These are phyloP conservation scores for Agrilus mali DNA, from an alignment of 2,888 invertebrate genomes.

Conservation along the genomic window DNA sequence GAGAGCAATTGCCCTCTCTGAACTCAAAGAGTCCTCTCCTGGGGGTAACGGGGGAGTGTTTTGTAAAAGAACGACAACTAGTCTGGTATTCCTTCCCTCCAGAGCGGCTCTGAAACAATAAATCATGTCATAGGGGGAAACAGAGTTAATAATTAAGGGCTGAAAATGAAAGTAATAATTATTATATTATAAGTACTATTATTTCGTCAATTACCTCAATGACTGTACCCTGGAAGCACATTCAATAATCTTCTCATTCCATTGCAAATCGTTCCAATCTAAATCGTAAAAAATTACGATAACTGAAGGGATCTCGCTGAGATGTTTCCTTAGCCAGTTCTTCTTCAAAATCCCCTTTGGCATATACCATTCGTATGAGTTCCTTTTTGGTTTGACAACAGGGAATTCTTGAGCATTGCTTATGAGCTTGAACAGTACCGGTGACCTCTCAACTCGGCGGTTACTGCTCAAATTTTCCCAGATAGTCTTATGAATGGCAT, in stretches of 20 bases:
- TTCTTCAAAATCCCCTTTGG: conserved; percentile 88
- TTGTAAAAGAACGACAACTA: conserved; percentile 86
- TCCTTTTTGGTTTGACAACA: conserved; percentile 71
- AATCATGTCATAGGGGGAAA: conserved; percentile 2
- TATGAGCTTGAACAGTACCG: conserved; percentile 73
- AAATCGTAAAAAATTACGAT: conserved; percentile 92
- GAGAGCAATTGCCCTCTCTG: conserved; percentile 81
- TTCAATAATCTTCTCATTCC: conserved; percentile 92
- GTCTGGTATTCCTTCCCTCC: conserved; percentile 58
- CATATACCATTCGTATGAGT: conserved; percentile 90
- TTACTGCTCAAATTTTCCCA: conserved; percentile 88
- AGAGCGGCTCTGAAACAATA: conserved; percentile 46
- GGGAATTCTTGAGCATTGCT: conserved; percentile 79
- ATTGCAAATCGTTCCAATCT: conserved; percentile 91
- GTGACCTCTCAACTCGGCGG: conserved; percentile 66
- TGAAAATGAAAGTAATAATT: too few relatives aligned
- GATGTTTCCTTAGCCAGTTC: conserved; percentile 91
- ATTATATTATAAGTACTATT: too few relatives aligned
- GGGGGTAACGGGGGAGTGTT: conserved; percentile 63
- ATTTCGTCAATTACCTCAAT: conserved; percentile 47
- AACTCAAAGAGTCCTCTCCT: conserved; percentile 72
- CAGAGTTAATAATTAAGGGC: too few relatives aligned
- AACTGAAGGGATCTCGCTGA: conserved; percentile 80
- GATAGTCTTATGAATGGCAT: conserved; percentile 78
- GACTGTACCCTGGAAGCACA: conserved; percentile 83